Evolutionary conservation across 2,888 invertebrate genomes (phyloP).

Genomic region (Cheilosia pagana): DNA sequence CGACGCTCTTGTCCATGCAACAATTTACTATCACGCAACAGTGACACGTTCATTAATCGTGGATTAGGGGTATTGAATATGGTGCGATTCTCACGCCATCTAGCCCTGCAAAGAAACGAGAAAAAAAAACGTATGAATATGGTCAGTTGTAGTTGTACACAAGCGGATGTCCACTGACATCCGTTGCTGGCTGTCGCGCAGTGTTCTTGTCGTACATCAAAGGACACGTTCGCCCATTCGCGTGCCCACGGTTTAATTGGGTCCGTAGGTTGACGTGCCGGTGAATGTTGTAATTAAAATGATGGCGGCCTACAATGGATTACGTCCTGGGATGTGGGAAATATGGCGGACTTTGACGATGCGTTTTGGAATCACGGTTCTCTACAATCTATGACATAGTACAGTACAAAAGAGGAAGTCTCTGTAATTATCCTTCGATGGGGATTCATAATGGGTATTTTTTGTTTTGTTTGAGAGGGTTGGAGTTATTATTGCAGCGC

Average conservation of each 20-base stretch:
- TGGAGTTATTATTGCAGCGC: too few relatives aligned
- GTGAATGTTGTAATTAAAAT: constrained; percentile 48
- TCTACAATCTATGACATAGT: background rate
- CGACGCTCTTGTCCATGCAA: constrained; percentile 90
- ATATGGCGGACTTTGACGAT: constrained; percentile 30
- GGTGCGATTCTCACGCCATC: constrained; percentile 95
- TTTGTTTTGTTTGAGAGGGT: background rate
- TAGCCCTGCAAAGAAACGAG: constrained; percentile 87
- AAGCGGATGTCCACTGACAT: background rate
- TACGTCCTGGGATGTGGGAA: background rate
- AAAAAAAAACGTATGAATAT: constrained; percentile 14
- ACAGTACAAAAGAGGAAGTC: background rate
- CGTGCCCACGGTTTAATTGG: constrained; percentile 21
- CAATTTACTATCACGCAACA: constrained; percentile 91
- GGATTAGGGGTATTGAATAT: constrained; percentile 98
- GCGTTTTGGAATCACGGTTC: background rate
- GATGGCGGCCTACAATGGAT: constrained; percentile 10
- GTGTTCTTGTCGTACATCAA: constrained; percentile 4
- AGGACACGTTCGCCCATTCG: background rate
- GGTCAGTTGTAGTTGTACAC: constrained; percentile 2
- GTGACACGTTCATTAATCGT: constrained; percentile 95
- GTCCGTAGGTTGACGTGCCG: constrained; percentile 4
- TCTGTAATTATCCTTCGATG: background rate
- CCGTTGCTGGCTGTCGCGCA: constrained; percentile 3
- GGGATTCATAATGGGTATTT: background rate